Evolutionary conservation across 1,140 invertebrate species (phyloP), one percentile per base, ranked within the genome.

Genomic region (Drosophila orena): DNA sequence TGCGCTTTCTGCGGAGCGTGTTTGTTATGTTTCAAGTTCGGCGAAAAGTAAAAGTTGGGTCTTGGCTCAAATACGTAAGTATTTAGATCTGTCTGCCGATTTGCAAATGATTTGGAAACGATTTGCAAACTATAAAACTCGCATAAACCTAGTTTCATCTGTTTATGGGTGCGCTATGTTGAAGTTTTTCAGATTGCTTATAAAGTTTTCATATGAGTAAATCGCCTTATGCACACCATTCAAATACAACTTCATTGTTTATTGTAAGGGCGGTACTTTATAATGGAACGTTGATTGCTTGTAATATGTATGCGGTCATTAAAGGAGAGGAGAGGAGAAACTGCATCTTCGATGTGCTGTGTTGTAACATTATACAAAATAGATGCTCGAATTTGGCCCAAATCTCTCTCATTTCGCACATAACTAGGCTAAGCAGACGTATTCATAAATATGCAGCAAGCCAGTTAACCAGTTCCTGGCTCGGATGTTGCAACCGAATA

Each of bases 11-110:
- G 52, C 47, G 59, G 68, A 71, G 81, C 73, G 59, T 58, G 60
- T 83, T 70, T 58, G 60, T 83, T 70, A 68, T 62, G 73, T 77
- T 71, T 73, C 47, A 60, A 47, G 75, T 30, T 35, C 57, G 17
- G 56, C 38, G 40, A 84, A 84, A 84, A 84, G 80, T 84, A 84
- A 84, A 84, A 84, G 80, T 84, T 68, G 46, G 27, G 52, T 68
- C 46, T 68, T 52, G 37, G 15, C 40, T 58, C 30, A 42, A 20
- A 71, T 50, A 40, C 43, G 47, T 35, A 35, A 4, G 7, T 6
- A 53, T 38, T 15, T 20, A 14, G 15, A 66, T 15, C 10, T 27
- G 22, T 24, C 34, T 24, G 49, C 34, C 40, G 37, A 27, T 49
- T 60, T 53, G n/a, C 40, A 38, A 77, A 69, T 55, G 73, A 66